Base-by-base conservation (phyloP, 2,888 invertebrate species). In the Lomographa bimaculata region DNA sequence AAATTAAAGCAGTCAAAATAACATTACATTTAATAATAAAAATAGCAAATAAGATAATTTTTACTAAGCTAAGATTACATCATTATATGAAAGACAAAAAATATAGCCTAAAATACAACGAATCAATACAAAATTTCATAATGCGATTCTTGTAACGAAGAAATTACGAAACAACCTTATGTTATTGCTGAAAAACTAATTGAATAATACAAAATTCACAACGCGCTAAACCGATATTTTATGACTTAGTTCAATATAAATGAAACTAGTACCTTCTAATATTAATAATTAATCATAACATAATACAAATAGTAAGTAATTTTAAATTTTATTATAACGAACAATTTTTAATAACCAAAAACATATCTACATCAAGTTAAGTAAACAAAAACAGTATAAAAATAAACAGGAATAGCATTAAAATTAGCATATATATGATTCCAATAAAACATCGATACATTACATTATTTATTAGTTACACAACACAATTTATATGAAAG, bases 1-100 rank as follows among this genome's bases (percentile, higher is more conserved):
- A 50, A 48, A 40, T 51, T 57, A 64, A 68, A 58, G 53, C 64
- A 71, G 60, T 71, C 61, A 42, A 64, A 60, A 46, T 40, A 21
- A 39, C 26, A 37, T n/a, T 12, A 42, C 23, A 21, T 29, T 24
- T 8, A 16, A 33, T 7, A 29, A 20, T 11, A 34, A 33, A n/a
- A 14, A 16, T 18, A 8, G 19, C 8, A 5, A n/a, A 14, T 14
- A 14, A 14, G 39, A 36, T 7, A 39, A 25, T 25, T 35, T n/a
- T 25, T n/a, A 26, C 17, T 28, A 28, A 46, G 16, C 21, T 17
- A 16, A 1, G 7, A 19, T 14, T 5, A 23, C 10, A 19, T 27
- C 6, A 24, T 26, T 19, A 12, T 7, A 8, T 24, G 11, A 16
- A 20, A 20, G 2, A 18, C 8, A 5, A 12, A 9, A 8, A 24